Evolutionary conservation across 37 sponge, comb jelly and placozoan genomes (phyloP).

Genomic region (Sycon ciliatum): DNA sequence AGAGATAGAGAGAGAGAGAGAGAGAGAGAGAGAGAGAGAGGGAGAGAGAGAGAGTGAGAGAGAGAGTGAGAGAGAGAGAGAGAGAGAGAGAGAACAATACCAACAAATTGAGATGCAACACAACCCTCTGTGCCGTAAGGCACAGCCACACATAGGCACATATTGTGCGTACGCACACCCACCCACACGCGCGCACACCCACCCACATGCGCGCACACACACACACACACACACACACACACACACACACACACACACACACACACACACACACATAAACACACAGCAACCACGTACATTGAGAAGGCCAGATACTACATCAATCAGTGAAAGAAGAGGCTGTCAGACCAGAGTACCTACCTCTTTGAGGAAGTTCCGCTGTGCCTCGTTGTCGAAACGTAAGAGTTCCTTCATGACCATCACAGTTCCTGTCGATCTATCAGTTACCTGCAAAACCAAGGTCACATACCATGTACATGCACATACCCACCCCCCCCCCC

Average conservation of each 20-base stretch:
- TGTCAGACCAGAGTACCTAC: conserved; percentile 19
- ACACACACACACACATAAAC: conserved; percentile 17
- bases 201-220: conserved; percentile 19
- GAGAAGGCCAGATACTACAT: not conserved
- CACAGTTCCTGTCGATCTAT: conserved; percentile 58
- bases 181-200: conserved; percentile 19
- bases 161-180: not conserved
- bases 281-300: conserved; percentile 2
- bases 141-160: no score
- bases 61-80: no score
- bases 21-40: no score
- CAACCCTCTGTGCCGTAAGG: no score
- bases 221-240: conserved; percentile 27
- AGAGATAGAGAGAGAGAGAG: no score
- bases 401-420: conserved; percentile 81
- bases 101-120: not conserved
- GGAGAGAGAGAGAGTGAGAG: no score
- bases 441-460: conserved; percentile 64
- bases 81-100: not conserved
- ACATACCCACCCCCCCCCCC: no score
- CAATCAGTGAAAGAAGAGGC: not conserved
- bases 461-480: no score
- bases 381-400: conserved; percentile 52
- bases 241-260: conserved; percentile 8
- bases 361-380: conserved; percentile 59